These are phyloP conservation scores for Scytalopus superciliaris DNA, from an alignment of 2,113 vertebrate genomes.

Conservation along the genomic window DNA sequence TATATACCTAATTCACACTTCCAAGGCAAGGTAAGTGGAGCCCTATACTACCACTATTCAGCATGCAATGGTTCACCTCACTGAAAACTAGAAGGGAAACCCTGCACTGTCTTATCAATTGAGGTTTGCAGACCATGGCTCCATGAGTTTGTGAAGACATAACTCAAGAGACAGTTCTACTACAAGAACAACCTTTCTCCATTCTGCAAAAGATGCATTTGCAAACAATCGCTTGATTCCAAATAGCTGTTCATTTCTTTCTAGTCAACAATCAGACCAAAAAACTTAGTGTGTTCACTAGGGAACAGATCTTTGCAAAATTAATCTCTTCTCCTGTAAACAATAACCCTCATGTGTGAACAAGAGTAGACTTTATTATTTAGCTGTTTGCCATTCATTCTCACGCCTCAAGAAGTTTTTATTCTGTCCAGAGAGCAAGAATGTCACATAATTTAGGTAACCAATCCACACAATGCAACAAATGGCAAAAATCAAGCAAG, in stretches of 20 bases:
- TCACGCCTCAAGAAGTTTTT: neutral
- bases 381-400: neutral
- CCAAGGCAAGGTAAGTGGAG: neutral
- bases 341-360: neutral
- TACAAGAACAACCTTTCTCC: neutral
- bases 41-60: neutral
- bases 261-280: neutral
- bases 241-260: neutral
- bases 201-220: neutral
- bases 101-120: neutral
- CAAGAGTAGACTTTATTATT: neutral
- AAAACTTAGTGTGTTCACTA: neutral
- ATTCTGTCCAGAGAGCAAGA: neutral
- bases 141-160: accelerated
- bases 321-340: slow-evolving; percentile 12
- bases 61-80: neutral
- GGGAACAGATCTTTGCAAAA: neutral
- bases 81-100: neutral
- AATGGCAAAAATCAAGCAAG: slow-evolving; percentile 13
- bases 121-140: neutral
- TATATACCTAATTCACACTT: neutral
- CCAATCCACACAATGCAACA: neutral
- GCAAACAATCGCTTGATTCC: neutral
- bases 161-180: neutral
- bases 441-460: neutral